These are phyloP conservation scores for Ectemnius lituratus DNA, from an alignment of 2,888 invertebrate genomes.

Conservation along the genomic window DNA sequence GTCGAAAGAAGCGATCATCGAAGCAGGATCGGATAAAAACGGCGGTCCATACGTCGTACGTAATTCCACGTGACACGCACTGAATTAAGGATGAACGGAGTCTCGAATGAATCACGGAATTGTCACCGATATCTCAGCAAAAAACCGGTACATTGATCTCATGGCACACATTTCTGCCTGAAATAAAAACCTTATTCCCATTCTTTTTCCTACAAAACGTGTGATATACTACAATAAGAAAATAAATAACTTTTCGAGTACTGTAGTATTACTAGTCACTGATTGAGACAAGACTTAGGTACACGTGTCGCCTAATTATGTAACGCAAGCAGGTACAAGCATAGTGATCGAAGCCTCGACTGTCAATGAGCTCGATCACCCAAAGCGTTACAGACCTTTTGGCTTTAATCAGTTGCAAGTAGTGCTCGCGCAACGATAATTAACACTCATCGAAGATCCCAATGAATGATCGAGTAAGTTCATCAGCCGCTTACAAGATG, in stretches of 20 bases:
- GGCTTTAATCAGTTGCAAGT: background rate
- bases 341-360: background rate
- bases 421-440: background rate
- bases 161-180: too few species aligned
- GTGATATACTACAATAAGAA: too few species aligned
- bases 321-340: background rate
- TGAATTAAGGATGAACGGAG: constrained; percentile 4
- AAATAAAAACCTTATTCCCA: too few species aligned
- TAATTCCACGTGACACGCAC: constrained; percentile 27
- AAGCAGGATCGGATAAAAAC: too few species aligned
- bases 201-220: too few species aligned
- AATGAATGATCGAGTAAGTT: too few species aligned
- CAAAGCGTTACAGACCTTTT: background rate
- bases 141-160: too few species aligned
- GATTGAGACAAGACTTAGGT: background rate
- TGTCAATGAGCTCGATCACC: background rate
- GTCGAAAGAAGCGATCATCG: too few species aligned
- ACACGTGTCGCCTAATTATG: background rate
- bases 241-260: too few species aligned
- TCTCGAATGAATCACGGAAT: background rate
- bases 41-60: constrained; percentile 11
- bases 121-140: too few species aligned
- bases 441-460: too few species aligned
- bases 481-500: too few species aligned
- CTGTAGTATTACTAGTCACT: background rate